These are phyloP conservation scores for Ceratotherium simum DNA, from an alignment of 2,113 vertebrate genomes.

Conservation along the genomic window DNA sequence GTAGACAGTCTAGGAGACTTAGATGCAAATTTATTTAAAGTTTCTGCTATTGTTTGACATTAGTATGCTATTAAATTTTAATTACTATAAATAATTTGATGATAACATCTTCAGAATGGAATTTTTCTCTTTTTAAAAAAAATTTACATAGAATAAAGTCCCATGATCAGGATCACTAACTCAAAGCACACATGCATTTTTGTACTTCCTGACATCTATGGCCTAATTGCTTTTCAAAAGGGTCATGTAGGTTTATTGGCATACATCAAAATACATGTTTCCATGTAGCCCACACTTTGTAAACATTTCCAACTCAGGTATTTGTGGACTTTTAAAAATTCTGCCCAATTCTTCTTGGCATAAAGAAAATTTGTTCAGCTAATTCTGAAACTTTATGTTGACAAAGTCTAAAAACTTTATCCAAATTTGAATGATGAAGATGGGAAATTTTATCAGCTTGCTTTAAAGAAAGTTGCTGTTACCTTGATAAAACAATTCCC, in stretches of 20 bases:
- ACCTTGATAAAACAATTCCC: background rate
- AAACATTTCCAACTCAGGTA: background rate
- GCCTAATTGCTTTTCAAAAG: background rate
- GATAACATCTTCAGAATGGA: background rate
- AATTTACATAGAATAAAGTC: background rate
- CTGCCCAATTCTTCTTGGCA: background rate
- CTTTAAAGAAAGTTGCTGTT: background rate
- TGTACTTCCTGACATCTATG: background rate
- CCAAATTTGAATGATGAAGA: background rate
- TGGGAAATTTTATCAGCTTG: background rate
- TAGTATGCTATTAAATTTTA: background rate
- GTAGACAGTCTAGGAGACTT: background rate
- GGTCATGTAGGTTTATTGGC: background rate
- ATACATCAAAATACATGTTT: background rate
- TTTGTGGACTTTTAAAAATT: slow-evolving; percentile 9
- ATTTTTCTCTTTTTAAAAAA: slow-evolving; percentile 10
- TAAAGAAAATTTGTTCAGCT: background rate
- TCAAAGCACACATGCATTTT: background rate
- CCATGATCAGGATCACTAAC: background rate
- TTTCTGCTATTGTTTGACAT: background rate
- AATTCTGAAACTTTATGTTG: background rate
- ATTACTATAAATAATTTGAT: background rate
- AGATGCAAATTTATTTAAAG: background rate
- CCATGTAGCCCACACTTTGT: background rate
- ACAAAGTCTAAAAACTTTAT: background rate